Base-by-base conservation (phyloP, 1,140 invertebrate species). In the Spodoptera frugiperda region DNA sequence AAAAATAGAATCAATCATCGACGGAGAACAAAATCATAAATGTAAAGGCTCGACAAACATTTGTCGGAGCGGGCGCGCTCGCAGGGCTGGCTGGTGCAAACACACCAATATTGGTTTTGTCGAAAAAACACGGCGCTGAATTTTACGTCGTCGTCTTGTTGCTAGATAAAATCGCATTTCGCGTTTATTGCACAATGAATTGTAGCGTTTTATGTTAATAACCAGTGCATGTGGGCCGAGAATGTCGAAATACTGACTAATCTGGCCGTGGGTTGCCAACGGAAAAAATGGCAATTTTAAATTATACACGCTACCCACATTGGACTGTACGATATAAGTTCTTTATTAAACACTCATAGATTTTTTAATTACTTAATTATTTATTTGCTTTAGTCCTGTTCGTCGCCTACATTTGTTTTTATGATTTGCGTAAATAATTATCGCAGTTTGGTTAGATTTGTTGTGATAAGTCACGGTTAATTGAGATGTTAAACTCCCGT, bases 211-310 rank as follows among this genome's bases (percentile, higher is more conserved):
- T 93, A 93, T 92, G 90, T 91, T 92, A 92, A 93, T 92, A 91
- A 87, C 85, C 53, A 78, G 67, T 65, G 80, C 83, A 80, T 79
- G 89, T 90, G 84, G 90, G 90, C 83, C 80, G 84, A 51, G 85
- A 85, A 91, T 93, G 91, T 91, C 89, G 91, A 91, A 91, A 91
- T 86, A 89, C 90, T 93, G 91, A 93, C 91, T 93, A 93, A 93
- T 88, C 89, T 75, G 82, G 77, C 77, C 85, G 91, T 93, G 91
- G 91, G 91, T 82, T 82, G 90, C 78, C 84, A 77, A 82, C 72
- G 80, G 87, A 91, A 92, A 88, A 93, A 92, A 92, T 91, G 89
- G 89, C 89, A 92, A 93, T 93, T 93, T 93, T 85, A 91, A 91
- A 93, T 93, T 93, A 93, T 93, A 86, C 86, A 92, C 86, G 82